Conservation (phyloP, 2,113 vertebrate genomes). For the Triplophysa tibetana region DNA sequence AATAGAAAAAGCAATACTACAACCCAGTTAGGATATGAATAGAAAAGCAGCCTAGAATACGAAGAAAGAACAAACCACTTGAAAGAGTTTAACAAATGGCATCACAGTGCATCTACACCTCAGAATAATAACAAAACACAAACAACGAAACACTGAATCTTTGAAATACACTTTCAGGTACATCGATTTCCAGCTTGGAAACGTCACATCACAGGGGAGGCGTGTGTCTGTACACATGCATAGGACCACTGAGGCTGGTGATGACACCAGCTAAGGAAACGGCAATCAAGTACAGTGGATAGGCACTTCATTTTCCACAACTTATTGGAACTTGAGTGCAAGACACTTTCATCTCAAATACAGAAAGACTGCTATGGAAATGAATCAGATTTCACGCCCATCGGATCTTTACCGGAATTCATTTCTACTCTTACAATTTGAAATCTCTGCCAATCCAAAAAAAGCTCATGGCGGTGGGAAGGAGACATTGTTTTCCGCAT, state of each 20-base stretch:
- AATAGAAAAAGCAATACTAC: conserved; percentile 49
- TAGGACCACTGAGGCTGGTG: conserved; percentile 23
- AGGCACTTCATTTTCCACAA: conserved; percentile 55
- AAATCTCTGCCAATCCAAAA: conserved; percentile 32
- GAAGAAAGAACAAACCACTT: neutral
- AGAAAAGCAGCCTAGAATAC: conserved; percentile 17
- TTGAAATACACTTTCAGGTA: conserved; percentile 19
- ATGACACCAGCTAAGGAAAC: conserved; percentile 14
- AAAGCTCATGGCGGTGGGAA: neutral
- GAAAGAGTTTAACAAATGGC: conserved; percentile 12
- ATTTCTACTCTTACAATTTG: conserved; percentile 43
- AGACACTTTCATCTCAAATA: conserved; percentile 37
- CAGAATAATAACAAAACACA: conserved; percentile 22
- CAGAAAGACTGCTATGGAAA: conserved; percentile 35
- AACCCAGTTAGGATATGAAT: conserved; percentile 33
- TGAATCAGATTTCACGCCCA: conserved; percentile 23
- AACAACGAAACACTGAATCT: conserved; percentile 5
- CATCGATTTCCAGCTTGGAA: conserved; percentile 20
- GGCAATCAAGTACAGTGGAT: conserved; percentile 60
- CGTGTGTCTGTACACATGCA: conserved; percentile 35
- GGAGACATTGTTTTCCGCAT: neutral
- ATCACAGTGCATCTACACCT: conserved; percentile 27
- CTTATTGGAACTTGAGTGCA: conserved; percentile 18
- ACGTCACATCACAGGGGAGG: neutral
- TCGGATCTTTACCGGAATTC: conserved; percentile 3